Percentiles rank a stretch among this genome's conserved stretches.
Conservation (phyloP, 2,113 vertebrate genomes). For the Maccullochella peelii region DNA sequence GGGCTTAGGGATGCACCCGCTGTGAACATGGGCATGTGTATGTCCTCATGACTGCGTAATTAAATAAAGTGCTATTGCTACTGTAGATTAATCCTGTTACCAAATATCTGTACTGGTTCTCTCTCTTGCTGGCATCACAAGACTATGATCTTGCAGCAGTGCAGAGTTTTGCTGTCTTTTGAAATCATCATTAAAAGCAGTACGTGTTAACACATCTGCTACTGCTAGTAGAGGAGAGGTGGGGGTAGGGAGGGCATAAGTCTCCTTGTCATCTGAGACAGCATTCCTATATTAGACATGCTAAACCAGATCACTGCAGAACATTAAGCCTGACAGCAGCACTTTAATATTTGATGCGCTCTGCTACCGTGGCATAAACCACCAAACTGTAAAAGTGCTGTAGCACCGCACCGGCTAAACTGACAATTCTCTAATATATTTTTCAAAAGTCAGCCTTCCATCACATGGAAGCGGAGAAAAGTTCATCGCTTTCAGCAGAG, state of each 20-base stretch:
- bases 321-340: slow-evolving; percentile 78
- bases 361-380: slow-evolving; percentile 70
- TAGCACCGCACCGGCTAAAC: slow-evolving; percentile 50
- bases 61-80: slow-evolving; percentile 38
- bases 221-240: slow-evolving; percentile 37
- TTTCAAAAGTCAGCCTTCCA: slow-evolving; percentile 60
- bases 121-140: slow-evolving; percentile 32
- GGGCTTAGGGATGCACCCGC: background rate
- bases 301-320: slow-evolving; percentile 82
- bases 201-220: slow-evolving; percentile 64
- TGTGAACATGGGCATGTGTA: slow-evolving; percentile 34
- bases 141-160: slow-evolving; percentile 41
- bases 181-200: slow-evolving; percentile 75
- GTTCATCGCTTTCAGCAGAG: slow-evolving; percentile 28
- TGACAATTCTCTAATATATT: slow-evolving; percentile 61
- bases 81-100: slow-evolving; percentile 49
- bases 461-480: slow-evolving; percentile 30
- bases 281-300: slow-evolving; percentile 75
- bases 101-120: slow-evolving; percentile 48
- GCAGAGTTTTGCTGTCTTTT: slow-evolving; percentile 60
- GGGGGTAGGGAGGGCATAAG: slow-evolving; percentile 58
- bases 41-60: slow-evolving; percentile 26
- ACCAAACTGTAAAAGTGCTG: slow-evolving; percentile 61
- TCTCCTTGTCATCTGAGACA: slow-evolving; percentile 75
- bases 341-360: slow-evolving; percentile 81